These are phyloP conservation scores for Phaonia tiefii DNA, from an alignment of 2,888 invertebrate genomes.

Conservation along the genomic window DNA sequence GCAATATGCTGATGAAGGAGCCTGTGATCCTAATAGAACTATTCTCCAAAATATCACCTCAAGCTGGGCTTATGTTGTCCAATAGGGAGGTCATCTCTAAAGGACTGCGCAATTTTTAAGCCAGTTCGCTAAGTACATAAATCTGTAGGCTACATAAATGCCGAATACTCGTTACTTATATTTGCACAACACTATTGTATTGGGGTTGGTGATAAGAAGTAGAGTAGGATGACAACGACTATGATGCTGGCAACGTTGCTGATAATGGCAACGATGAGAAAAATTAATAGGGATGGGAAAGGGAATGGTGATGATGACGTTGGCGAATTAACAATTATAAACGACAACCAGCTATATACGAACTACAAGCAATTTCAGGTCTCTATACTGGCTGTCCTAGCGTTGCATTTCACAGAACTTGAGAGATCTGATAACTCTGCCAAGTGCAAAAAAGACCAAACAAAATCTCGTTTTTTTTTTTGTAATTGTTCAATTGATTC, in stretches of 20 bases:
- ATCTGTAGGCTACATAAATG: no score
- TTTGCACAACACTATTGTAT: not conserved
- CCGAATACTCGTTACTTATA: no score
- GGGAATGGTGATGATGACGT: not conserved
- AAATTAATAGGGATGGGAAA: not conserved
- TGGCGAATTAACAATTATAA: slow-evolving; percentile 21
- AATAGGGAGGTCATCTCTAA: not conserved
- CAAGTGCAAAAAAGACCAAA: slow-evolving; percentile 20
- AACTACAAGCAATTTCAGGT: slow-evolving; percentile 20
- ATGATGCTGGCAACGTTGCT: slow-evolving; percentile 21
- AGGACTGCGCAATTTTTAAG: no score
- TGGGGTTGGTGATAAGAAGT: not conserved
- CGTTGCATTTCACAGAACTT: slow-evolving; percentile 3
- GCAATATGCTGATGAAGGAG: no score
- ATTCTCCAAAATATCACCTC: no score
- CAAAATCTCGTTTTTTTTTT: no score
- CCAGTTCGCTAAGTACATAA: no score
- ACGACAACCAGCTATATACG: not conserved
- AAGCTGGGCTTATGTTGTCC: slow-evolving; percentile 3
- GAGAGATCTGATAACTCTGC: slow-evolving; percentile 25
- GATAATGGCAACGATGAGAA: slow-evolving; percentile 9
- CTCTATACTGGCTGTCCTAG: slow-evolving; percentile 8
- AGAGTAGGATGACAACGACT: slow-evolving; percentile 9
- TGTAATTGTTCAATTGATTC: slow-evolving; percentile 47
- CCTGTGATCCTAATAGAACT: no score